Evolutionary conservation across 2,888 invertebrate genomes (phyloP), one percentile per base, ranked within the genome.

Genomic region (Cosmorhoe ocellata): DNA sequence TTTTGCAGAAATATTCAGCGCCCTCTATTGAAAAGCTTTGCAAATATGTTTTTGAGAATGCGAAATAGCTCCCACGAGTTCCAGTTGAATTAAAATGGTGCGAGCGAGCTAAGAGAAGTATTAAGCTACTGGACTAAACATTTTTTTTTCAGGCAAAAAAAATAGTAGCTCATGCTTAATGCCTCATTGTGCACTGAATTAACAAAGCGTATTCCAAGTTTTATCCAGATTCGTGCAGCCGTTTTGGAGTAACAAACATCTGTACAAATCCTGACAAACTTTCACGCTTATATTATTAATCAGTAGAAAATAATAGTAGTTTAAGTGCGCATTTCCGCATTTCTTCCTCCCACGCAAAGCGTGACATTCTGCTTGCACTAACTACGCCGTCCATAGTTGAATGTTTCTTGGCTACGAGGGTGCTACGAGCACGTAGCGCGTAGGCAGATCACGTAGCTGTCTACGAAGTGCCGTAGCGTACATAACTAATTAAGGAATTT

Each of bases 361-460:
- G 5, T 24, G 24, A 7, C 24, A 24, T 24, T 24, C 1, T 6
- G n/a, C 18, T 2, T 18, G 14, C 7, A 10, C 11, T 31, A n/a
- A 22, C 10, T 12, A n/a, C n/a, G n/a, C n/a, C n/a, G n/a, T 48
- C 41, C 41, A 31, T 27, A 14, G 10, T 11, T n/a, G 33, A 33
- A 38, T 14, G 1, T 28, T 26, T 11, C 1, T n/a, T 28, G 36
- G 24, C 37, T 45, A 31, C 45, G 39, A 33, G 32, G 12, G 42
- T 9, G 55, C 64, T 66, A 63, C 63, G 58, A 53, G 18, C 18
- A 39, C 47, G 63, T 64, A 61, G 63, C 66, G 42, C 70, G 78
- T 79, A 79, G 78, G 70, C 77, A 39, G 48, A 54, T 68, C 78
- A 76, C 78, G 80, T 81, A 79, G 79, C 33, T 43, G 42, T 52